Evolutionary conservation across 2,888 invertebrate species (phyloP), one percentile per base, ranked within the genome.

Genomic region (Cosmia pyralina): DNA sequence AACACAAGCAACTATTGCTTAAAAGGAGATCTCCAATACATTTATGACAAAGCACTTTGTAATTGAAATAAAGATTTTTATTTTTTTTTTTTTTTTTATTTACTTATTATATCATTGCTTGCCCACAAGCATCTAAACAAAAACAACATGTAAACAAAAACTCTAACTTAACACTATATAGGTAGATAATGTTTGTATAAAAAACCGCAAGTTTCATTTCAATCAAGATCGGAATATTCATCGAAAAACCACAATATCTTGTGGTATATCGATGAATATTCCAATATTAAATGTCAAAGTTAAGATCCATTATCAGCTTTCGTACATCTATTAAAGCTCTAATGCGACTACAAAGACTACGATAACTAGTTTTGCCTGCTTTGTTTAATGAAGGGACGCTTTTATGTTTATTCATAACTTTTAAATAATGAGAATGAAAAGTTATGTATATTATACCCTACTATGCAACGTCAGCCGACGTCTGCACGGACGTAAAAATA

Each of bases 161-260:
- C 4, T 11, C 0, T 48, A 15, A 19, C 8, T 28, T 10, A n/a
- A 34, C 15, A 53, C n/a, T n/a, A 28, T 41, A 22, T 15, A 17
- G n/a, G 1, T 58, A 7, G n/a, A 2, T 58, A 7, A 22, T 7
- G 58, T 65, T 58, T 65, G 11, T 17, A 11, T 58, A 38, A 17
- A 50, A 57, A 38, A 22, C 53, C 64, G 38, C 22, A 65, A 57
- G 17, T 64, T 17, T n/a, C 11, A 17, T 22, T 59, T n/a, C 17
- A 62, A 44, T 65, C 59, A 38, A 57, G 59, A 38, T 65, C 22
- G 58, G 2, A 65, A 38, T 65, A 58, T 38, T n/a, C 38, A 22
- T 58, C 22, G 22, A 11, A 38, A 65, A 11, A 57, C 58, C 64
- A 38, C 64, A 57, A 65, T 22, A 28, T 28, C 28, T 28, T 28